Evolutionary conservation across 2,888 invertebrate species (phyloP), one percentile per base, ranked within the genome.

Genomic region (Drosophila kambysellisi): DNA sequence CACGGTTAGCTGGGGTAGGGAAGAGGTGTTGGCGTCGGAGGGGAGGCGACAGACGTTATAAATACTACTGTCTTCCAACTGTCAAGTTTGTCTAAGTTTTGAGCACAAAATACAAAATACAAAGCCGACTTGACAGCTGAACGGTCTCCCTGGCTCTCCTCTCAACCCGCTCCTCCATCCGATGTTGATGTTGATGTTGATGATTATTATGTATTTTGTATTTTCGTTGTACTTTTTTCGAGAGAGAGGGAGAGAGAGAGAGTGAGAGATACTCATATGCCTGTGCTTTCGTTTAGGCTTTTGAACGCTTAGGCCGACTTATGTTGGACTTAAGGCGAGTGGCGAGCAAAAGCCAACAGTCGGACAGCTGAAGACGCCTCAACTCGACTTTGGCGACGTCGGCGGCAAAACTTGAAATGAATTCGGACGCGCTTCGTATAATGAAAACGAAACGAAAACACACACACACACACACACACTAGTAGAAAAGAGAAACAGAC

Each of bases 21-120:
- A 4, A 6, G 20, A 25, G 20, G 15, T 12, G 33, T 1, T 46
- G 0, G 35, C 25, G 57, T 43, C 29, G 56, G 58, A 20, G 54
- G 56, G 15, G 59, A 25, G 20, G 20, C 1, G 20, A 25, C 43
- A 70, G 61, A 88, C 86, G 85, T 78, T 86, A 86, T 88, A 85
- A 88, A 86, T 86, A 85, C 85, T 88, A 85, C 88, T 85, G 88
- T 88, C 87, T 86, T 86, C 88, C 88, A 83, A 82, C 88, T 86
- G 85, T 86, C 85, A 86, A 81, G 85, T 88, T 74, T 78, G 83
- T 88, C 83, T 86, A 86, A 84, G 83, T 88, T 86, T 86, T 86
- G 88, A 86, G 87, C 85, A 78, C 85, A 88, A 86, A 86, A 88
- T 86, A 88, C 78, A 79, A 78, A 79, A 78, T 76, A 78, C 72